Conservation (phyloP, 2,888 invertebrate species). For the Andrena fulva region DNA sequence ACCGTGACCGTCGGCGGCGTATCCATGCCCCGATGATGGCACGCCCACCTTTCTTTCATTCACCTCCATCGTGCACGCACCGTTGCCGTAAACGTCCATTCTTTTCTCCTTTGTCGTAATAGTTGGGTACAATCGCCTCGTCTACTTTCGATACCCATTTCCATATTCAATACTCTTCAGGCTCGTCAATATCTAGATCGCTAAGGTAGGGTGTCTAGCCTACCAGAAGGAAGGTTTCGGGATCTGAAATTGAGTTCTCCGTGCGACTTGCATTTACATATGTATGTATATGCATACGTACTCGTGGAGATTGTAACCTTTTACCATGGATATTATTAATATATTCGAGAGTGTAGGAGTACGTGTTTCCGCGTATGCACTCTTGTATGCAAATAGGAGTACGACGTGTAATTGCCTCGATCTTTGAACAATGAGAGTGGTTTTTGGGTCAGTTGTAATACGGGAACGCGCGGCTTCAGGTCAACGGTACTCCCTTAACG, state of each 20-base stretch:
- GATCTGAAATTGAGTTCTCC: no score
- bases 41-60: neutral
- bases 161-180: no score
- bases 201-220: no score
- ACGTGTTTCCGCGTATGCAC: neutral
- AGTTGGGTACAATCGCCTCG: neutral
- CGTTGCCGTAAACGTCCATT: neutral
- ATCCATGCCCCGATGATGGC: neutral
- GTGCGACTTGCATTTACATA: neutral
- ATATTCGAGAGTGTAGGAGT: slow-evolving; percentile 5
- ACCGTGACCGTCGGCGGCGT: slow-evolving; percentile 25
- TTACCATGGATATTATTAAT: neutral
- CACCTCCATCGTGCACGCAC: neutral
- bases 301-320: no score
- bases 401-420: slow-evolving; percentile 36
- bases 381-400: slow-evolving; percentile 25
- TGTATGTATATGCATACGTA: no score
- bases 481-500: slow-evolving; percentile 68
- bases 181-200: no score
- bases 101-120: neutral
- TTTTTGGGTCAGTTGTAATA: slow-evolving; percentile 67
- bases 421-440: slow-evolving; percentile 50
- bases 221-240: no score
- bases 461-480: slow-evolving; percentile 44
- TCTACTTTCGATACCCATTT: neutral